Conservation (phyloP, 2,113 vertebrate genomes). For the Trachemys scripta region DNA sequence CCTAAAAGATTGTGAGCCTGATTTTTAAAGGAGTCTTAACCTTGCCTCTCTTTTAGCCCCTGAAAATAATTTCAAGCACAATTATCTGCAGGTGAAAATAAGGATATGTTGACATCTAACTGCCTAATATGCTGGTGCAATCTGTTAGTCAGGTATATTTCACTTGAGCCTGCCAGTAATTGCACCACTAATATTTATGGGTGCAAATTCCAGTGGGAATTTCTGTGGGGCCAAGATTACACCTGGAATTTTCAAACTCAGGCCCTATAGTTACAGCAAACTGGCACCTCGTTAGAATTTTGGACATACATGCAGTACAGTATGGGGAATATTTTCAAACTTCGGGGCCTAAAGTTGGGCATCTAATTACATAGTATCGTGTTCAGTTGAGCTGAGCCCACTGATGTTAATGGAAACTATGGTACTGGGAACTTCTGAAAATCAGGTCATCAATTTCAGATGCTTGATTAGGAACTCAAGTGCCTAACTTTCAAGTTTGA, state of each 20-base stretch:
- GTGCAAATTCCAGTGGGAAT: background rate
- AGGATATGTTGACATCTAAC: background rate
- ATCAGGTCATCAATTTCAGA: background rate
- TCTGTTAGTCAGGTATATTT: background rate
- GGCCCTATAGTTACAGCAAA: fast-evolving
- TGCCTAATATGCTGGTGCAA: background rate
- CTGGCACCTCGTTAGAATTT: background rate
- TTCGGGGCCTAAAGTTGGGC: background rate
- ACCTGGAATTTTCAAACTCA: background rate
- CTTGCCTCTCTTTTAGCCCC: background rate
- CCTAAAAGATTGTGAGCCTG: background rate
- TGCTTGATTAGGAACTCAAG: background rate
- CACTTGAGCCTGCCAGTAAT: background rate
- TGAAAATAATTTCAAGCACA: background rate
- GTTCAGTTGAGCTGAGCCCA: background rate
- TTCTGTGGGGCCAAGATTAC: background rate
- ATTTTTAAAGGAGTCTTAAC: background rate
- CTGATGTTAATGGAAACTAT: background rate
- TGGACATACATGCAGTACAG: background rate
- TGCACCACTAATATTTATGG: background rate
- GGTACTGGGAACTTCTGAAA: background rate
- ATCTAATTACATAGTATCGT: background rate
- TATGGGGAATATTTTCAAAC: background rate
- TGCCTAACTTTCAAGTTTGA: background rate
- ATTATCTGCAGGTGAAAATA: fast-evolving